Conservation (phyloP, 2,888 invertebrate species). For the Hydriomena furcata region DNA sequence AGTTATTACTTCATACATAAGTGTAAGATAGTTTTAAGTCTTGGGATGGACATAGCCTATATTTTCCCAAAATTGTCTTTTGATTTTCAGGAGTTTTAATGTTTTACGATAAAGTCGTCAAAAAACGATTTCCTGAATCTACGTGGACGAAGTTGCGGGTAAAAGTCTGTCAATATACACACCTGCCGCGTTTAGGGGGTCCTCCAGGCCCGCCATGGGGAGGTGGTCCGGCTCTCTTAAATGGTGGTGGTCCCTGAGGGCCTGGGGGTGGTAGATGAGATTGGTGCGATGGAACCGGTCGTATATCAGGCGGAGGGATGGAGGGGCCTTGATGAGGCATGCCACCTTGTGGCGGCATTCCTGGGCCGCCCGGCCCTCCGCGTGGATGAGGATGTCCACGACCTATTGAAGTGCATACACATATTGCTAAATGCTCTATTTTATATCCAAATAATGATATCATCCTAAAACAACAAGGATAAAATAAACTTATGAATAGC, state of each 20-base stretch:
- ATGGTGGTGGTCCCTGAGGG: constrained; percentile 45
- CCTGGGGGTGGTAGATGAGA: constrained; percentile 39
- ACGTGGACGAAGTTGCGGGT: too few relatives aligned
- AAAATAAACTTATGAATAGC: too few relatives aligned
- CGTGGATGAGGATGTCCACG: constrained; percentile 65
- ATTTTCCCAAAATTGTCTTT: too few relatives aligned
- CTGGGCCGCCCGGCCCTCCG: constrained; percentile 24
- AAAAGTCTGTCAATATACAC: constrained; percentile 12
- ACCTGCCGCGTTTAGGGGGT: constrained; percentile 74
- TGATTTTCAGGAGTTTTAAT: too few relatives aligned
- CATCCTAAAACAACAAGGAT: too few relatives aligned
- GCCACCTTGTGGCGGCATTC: constrained; percentile 31
- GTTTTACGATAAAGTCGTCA: too few relatives aligned
- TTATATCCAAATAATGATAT: too few relatives aligned
- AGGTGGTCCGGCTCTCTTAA: constrained; percentile 67
- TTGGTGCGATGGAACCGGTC: constrained; percentile 24
- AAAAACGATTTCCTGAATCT: too few relatives aligned
- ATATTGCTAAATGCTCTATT: too few relatives aligned
- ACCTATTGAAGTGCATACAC: constrained; percentile 13
- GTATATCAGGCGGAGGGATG: constrained; percentile 31
- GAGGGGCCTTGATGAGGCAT: constrained; percentile 44
- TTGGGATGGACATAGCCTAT: too few relatives aligned
- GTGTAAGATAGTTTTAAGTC: too few relatives aligned
- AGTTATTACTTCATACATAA: too few relatives aligned
- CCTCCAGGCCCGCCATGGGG: constrained; percentile 65